These are phyloP conservation scores for Drosophila hamatofila DNA, from an alignment of 2,888 invertebrate species.

Conservation along the genomic window DNA sequence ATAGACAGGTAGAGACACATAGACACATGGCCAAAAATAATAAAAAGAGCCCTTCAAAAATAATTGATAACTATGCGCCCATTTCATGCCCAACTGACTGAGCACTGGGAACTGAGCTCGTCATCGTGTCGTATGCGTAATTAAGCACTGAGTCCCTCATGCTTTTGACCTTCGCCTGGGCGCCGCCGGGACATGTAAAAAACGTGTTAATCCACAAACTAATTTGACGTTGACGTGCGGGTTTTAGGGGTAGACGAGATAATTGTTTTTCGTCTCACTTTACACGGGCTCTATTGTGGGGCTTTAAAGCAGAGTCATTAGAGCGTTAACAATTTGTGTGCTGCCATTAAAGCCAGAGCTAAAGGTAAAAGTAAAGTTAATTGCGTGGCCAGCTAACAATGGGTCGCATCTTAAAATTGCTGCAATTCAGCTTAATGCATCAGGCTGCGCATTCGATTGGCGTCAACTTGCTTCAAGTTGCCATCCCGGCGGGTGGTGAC, in stretches of 20 bases:
- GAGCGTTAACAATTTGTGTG: constrained; percentile 52
- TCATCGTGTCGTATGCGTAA: constrained; percentile 64
- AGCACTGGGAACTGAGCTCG: constrained; percentile 26
- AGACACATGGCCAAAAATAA: constrained; percentile 38
- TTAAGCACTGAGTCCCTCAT: constrained; percentile 39
- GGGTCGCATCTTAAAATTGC: constrained; percentile 47
- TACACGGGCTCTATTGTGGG: constrained; percentile 52
- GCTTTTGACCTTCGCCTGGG: not conserved
- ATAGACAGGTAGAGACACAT: constrained; percentile 36
- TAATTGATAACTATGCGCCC: constrained; percentile 66
- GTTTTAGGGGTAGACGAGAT: constrained; percentile 44
- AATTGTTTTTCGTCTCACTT: constrained; percentile 70
- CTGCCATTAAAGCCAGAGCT: constrained; percentile 28
- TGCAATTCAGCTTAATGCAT: constrained; percentile 24
- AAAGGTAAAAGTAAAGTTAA: constrained; percentile 27
- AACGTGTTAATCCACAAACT: constrained; percentile 74
- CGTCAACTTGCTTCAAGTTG: constrained; percentile 16
- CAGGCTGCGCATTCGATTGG: constrained; percentile 29
- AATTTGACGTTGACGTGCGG: constrained; percentile 67
- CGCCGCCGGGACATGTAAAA: constrained; percentile 52
- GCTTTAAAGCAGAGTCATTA: constrained; percentile 62
- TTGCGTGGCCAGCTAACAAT: constrained; percentile 47
- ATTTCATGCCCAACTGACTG: constrained; percentile 49
- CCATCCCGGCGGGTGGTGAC: constrained; percentile 1
- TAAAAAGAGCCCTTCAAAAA: constrained; percentile 27